These are phyloP conservation scores for Tetramorium parvispinum DNA, from an alignment of 1,140 invertebrate genomes.

Conservation along the genomic window DNA sequence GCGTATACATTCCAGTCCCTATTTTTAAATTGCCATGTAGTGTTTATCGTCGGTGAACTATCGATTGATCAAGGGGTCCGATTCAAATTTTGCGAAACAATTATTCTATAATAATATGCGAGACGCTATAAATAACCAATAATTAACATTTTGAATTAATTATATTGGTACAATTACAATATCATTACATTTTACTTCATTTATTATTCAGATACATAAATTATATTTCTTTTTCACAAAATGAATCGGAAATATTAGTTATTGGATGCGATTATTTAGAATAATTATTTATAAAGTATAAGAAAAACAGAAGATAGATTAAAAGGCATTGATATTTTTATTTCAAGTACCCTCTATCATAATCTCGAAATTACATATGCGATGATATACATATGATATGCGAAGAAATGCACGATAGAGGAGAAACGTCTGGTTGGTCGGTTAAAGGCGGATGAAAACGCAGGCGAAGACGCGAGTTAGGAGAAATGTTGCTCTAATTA, in stretches of 20 bases:
- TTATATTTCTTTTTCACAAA: not conserved
- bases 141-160: conserved; percentile 46
- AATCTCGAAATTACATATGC: not conserved
- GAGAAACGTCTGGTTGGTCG: conserved; percentile 13
- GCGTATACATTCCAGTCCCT: not conserved
- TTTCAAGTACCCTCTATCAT: not conserved
- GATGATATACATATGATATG: conserved; percentile 7
- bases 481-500: conserved; percentile 80
- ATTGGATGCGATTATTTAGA: not conserved
- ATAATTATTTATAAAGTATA: not conserved
- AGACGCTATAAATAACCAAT: conserved; percentile 37
- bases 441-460: conserved; percentile 57
- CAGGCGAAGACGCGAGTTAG: conserved; percentile 53
- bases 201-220: conserved; percentile 4
- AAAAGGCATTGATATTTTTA: not conserved
- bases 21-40: conserved; percentile 22
- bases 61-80: not conserved
- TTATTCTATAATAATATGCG: conserved; percentile 6
- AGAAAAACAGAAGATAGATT: not conserved
- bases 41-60: not conserved
- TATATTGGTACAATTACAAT: conserved; percentile 2
- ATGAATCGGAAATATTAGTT: not conserved
- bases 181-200: conserved; percentile 16
- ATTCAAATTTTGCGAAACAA: conserved; percentile 5
- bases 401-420: not conserved